phyloP scores from a whole-genome alignment of 2,888 invertebrate species.

The Epinotia bilunana region DNA sequence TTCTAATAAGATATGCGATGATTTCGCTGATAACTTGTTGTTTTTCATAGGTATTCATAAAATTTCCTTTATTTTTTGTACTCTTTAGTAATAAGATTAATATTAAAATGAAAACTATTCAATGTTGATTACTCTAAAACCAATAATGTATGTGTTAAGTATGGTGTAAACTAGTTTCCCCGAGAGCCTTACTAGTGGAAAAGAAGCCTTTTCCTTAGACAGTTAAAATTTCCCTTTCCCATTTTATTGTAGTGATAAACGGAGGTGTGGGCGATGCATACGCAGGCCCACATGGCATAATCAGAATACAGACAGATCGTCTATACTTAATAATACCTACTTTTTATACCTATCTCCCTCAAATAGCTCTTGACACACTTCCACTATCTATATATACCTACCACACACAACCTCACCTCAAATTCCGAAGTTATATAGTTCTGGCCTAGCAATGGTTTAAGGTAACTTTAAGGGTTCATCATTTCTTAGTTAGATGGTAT shows the following conservation, averaged over 20 bases:
- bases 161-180: constrained; percentile 81
- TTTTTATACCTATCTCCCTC: constrained; percentile 63
- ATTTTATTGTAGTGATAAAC: constrained; percentile 56
- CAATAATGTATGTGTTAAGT: constrained; percentile 80
- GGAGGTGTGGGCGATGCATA: constrained; percentile 55
- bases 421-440: constrained; percentile 66
- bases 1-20: constrained; percentile 82
- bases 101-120: constrained; percentile 82
- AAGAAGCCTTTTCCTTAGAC: constrained; percentile 82
- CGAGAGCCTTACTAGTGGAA: constrained; percentile 80
- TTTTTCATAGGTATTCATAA: constrained; percentile 83
- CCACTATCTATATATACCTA: constrained; percentile 56
- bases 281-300: constrained; percentile 44
- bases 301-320: constrained; percentile 55
- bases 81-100: constrained; percentile 84
- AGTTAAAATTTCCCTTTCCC: constrained; percentile 64
- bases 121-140: constrained; percentile 84
- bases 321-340: constrained; percentile 58
- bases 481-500: constrained; percentile 83
- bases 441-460: constrained; percentile 79
- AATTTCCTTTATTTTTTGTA: constrained; percentile 85
- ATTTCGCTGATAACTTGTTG: constrained; percentile 82
- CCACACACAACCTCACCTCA: constrained; percentile 54
- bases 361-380: constrained; percentile 61
- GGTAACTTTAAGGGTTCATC: constrained; percentile 75